Base-by-base conservation (phyloP, 2,797 vertebrate species). In the Coluber constrictor region DNA sequence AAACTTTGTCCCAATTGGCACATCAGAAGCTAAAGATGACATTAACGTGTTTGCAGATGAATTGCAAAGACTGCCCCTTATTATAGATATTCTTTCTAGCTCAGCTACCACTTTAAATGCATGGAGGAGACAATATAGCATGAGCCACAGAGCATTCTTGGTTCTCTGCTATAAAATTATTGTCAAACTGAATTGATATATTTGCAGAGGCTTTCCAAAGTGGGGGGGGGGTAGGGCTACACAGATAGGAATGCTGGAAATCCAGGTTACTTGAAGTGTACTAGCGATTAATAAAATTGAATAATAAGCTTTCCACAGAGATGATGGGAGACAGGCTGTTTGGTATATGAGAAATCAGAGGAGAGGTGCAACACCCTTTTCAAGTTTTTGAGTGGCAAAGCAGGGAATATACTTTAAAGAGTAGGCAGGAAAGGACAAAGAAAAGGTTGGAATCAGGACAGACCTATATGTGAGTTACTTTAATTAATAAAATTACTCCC, bases 1-100 rank as follows among this genome's bases (percentile, higher is more conserved):
- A 94, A 90, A 43, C 89, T 94, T 87, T 94, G 93, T 89, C 91
- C 88, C 93, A 91, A 63, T 92, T 92, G 92, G 83, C 91, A 95
- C 0, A 0, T 87, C 4, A 61, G 95, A 91, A 95, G 90, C 90
- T 92, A 55, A 91, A 90, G 91, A 57, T 92, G 94, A 54, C 92
- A 66, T 91, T 91, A 96, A 43, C 90, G 16, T 5, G 94, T 93
- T 0, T 0, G 0, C 0, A 94, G 94, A 74, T 74, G n/a, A 94
- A 57, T 47, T 61, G 88, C 12, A 54, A 92, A 95, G 60, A 86
- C 74, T 29, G 88, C 63, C 47, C 89, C 23, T 92, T 88, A 90
- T 32, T 7, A 87, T 13, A 54, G 92, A 90, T 83, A 94, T 61
- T 60, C 25, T 27, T 8, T 88, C 90, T 55, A 74, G 87, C 56